Evolutionary conservation across 2,113 vertebrate species (phyloP).

Genomic region (Chlorodrepanis virens): DNA sequence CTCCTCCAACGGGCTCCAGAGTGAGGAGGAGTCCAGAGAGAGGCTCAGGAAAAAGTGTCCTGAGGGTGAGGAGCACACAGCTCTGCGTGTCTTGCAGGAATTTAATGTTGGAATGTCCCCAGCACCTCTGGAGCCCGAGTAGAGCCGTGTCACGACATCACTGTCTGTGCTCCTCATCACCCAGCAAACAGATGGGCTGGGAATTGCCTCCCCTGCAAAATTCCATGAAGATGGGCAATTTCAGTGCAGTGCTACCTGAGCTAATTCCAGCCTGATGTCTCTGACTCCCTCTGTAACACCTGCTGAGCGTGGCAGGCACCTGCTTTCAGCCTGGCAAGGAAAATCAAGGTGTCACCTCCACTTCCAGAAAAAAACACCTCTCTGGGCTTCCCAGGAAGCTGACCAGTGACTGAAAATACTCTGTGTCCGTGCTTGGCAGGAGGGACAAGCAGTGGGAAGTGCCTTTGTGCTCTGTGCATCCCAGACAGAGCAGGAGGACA

Average conservation of each 20-base stretch:
- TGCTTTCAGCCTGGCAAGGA: background rate
- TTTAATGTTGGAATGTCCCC: background rate
- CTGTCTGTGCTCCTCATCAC: background rate
- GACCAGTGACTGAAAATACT: accelerated
- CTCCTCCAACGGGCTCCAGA: background rate
- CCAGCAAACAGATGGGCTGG: background rate
- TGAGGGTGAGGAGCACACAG: background rate
- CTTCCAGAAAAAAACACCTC: background rate
- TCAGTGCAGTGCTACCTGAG: background rate
- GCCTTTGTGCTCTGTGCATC: background rate
- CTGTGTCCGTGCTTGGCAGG: accelerated
- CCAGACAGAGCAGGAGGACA: background rate
- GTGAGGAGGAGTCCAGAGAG: accelerated
- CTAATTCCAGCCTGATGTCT: accelerated
- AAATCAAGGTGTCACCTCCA: background rate
- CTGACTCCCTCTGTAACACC: background rate
- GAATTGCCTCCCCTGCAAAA: too few relatives aligned
- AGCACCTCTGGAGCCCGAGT: accelerated
- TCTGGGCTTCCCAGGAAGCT: background rate
- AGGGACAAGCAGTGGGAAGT: background rate
- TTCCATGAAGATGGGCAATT: background rate
- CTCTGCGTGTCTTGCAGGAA: accelerated
- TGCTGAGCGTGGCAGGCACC: background rate
- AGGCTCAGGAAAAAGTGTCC: background rate
- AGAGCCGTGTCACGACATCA: accelerated